Base-by-base conservation (phyloP, 2,113 vertebrate genomes). In the Dermatemys mawii region DNA sequence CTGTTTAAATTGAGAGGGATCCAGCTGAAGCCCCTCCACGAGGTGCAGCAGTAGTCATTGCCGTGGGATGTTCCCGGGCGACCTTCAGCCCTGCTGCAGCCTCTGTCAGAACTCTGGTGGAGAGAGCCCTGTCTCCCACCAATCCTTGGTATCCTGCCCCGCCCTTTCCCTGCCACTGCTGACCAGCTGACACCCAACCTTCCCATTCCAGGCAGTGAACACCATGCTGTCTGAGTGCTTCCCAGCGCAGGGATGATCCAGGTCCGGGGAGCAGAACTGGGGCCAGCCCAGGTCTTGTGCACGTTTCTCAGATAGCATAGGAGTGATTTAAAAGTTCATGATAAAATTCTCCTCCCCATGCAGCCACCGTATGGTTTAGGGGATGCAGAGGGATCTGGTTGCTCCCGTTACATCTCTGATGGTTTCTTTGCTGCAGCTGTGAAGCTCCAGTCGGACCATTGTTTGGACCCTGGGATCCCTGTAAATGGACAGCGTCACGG, bases 401-500 rank as follows among this genome's bases (percentile, higher is more conserved):
- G 38, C 11, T 24, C 17, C 13, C 38, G 4, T 29, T 54, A 46
- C 13, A 75, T 50, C 21, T 87, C 48, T 63, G 3, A 35, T 8
- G 78, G 50, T 84, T 44, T 96, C 44, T 96, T 90, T 95, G 67
- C 94, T 94, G 1, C 92, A 99, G 99, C 99, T 38, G 98, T 99
- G 87, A 99, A 99, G 92, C 97, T 99, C 57, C 99, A 99, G 91
- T 99, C 99, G 0, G 99, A 99, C 91, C 99, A 99, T 95, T 99
- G 99, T 57, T 98, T 99, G 96, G 99, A 99, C 27, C 99, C 99
- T 0, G 99, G 99, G 0, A 99, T 99, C 85, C 99, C 99, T 0
- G 99, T 99, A 11, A 99, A 99, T 0, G 99, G 99, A 14, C 99
- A 99, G 90, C 99, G 99, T 6, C 99, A 99, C 0, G 99, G 99